These are phyloP conservation scores for Archips crataeganus DNA, from an alignment of 2,888 invertebrate genomes.

Conservation along the genomic window DNA sequence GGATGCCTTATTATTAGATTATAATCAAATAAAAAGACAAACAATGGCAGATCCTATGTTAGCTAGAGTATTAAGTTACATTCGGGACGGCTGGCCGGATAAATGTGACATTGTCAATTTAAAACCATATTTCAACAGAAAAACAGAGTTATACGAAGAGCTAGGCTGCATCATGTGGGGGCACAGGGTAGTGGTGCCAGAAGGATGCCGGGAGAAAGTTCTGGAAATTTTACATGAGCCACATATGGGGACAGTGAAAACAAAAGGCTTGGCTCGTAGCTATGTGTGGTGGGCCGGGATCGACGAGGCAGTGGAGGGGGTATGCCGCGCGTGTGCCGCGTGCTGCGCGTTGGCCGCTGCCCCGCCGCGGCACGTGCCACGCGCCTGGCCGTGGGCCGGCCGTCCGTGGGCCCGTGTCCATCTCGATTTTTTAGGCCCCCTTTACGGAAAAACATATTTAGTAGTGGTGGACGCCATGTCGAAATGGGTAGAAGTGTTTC, in stretches of 20 bases:
- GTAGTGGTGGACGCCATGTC: no score
- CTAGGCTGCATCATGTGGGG: conserved; percentile 44
- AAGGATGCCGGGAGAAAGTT: neutral
- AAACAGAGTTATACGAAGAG: conserved; percentile 38
- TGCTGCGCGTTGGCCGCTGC: conserved; percentile 22
- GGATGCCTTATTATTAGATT: conserved; percentile 41
- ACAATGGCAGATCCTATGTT: conserved; percentile 41
- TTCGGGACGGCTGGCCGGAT: conserved; percentile 46
- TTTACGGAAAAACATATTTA: no score
- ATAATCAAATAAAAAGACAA: conserved; percentile 32
- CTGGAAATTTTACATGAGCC: no score
- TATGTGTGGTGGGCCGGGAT: no score
- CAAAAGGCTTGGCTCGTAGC: no score
- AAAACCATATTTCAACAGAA: conserved; percentile 43
- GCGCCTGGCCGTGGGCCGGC: conserved; percentile 26
- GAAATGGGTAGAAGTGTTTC: conserved; percentile 31
- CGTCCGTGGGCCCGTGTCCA: conserved; percentile 16
- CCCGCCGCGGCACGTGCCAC: conserved; percentile 25
- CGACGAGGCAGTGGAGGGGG: no score
- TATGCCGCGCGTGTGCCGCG: conserved; percentile 24
- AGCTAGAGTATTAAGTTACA: conserved; percentile 41
- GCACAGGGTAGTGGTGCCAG: conserved; percentile 28
- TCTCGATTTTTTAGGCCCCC: conserved; percentile 21
- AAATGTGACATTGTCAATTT: conserved; percentile 28
- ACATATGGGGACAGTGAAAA: no score